Conservation (phyloP, 2,888 invertebrate species). For the Andrena flavipes region DNA sequence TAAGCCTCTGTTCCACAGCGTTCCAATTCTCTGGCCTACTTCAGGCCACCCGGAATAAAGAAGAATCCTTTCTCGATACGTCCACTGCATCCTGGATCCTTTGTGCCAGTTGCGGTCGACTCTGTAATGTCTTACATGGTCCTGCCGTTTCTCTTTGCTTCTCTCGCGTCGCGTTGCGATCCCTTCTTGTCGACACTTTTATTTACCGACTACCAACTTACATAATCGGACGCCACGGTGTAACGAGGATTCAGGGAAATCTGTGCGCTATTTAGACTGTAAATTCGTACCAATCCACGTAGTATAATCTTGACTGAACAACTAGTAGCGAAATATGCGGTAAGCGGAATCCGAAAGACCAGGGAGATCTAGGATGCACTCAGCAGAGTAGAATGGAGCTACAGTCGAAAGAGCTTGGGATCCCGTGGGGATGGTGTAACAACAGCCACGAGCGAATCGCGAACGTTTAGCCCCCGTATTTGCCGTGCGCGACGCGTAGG, state of each 20-base stretch:
- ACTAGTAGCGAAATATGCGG: too few species aligned
- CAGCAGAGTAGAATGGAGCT: neutral
- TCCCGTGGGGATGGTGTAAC: neutral
- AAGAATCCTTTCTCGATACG: conserved; percentile 45
- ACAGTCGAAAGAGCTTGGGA: neutral
- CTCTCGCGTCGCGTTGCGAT: too few species aligned
- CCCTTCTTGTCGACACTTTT: too few species aligned
- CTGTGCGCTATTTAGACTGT: too few species aligned
- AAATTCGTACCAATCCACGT: too few species aligned
- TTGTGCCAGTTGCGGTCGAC: conserved; percentile 9
- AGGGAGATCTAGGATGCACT: neutral
- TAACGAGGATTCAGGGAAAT: too few species aligned
- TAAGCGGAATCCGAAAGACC: too few species aligned
- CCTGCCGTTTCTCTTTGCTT: neutral
- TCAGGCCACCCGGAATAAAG: conserved; percentile 35
- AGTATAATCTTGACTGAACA: too few species aligned
- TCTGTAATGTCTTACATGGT: neutral
- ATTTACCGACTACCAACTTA: too few species aligned
- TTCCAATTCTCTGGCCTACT: neutral
- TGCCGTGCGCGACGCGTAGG: conserved; percentile 4
- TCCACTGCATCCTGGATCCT: conserved; percentile 1
- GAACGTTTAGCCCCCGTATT: conserved; percentile 8
- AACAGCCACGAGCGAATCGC: conserved; percentile 8
- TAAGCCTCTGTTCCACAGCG: neutral
- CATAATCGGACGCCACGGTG: too few species aligned